Base-by-base conservation (phyloP, 2,113 vertebrate species). In the Nannobrachium achirus region DNA sequence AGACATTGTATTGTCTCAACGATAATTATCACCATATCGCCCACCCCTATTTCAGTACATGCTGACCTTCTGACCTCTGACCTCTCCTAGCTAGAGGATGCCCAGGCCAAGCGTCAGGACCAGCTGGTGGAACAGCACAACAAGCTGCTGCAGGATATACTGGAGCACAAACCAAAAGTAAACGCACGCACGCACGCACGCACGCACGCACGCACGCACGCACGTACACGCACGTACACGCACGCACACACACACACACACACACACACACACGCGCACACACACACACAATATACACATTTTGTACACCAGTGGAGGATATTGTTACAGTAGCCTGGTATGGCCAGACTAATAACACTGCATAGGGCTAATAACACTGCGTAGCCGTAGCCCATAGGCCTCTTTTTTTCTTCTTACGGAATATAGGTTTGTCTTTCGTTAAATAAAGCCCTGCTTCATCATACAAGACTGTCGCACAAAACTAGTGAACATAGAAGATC, bases 81-180 rank as follows among this genome's bases (percentile, higher is more conserved):
- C 39, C 18, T 46, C 62, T 44, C 79, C 2, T 66, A 99, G 98
- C 89, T 99, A 69, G 98, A 99, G 92, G 98, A 99, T 70, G 97
- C 97, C 51, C 98, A 99, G 76, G 91, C 92, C 25, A 98, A 97
- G 93, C 93, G 98, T 7, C 96, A 97, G 19, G 97, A 99, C 77
- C 98, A 96, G 81, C 93, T 99, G 33, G 74, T 95, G 56, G 98
- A 99, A 69, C 96, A 96, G 80, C 95, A 99, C 87, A 96, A 95
- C 46, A 94, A 94, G 77, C 95, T 98, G 1, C 94, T 95, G 69
- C 96, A 98, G 79, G 95, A 97, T 89, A 98, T 98, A 61, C 88
- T 96, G 73, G 97, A 98, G 15, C 96, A 95, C 78, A 99, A 97
- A 72, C 96, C 97, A 74, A 98, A 98, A 96, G 98, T 99, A 94